phyloP scores from a whole-genome alignment of 2,797 vertebrate species.

The Geotria australis region DNA sequence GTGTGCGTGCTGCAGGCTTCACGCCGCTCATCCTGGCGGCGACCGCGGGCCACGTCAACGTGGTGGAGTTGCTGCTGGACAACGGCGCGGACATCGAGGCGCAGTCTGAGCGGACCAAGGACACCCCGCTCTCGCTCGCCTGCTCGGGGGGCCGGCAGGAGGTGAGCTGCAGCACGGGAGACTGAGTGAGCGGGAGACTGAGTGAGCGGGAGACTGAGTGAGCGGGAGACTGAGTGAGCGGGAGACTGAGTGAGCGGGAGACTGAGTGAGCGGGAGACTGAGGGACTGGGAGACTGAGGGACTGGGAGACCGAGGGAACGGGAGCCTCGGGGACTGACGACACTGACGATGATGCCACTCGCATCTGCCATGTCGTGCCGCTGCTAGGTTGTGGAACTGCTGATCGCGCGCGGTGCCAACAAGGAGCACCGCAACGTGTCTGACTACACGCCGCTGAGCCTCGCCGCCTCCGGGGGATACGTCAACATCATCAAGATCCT shows the following conservation, averaged over 20 bases:
- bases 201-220: too few relatives aligned
- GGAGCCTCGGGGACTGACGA: too few relatives aligned
- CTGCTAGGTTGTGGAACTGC: constrained; percentile 62
- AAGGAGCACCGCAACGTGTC: constrained; percentile 97
- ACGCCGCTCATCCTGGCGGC: constrained; percentile 91
- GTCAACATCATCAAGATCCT: constrained; percentile 99
- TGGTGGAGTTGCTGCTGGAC: constrained; percentile 88
- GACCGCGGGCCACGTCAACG: constrained; percentile 89
- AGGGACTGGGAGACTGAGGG: too few relatives aligned
- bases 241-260: too few relatives aligned
- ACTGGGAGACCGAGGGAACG: too few relatives aligned
- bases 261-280: too few relatives aligned
- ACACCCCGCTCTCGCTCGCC: constrained; percentile 81
- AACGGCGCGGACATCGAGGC: constrained; percentile 97
- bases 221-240: too few relatives aligned
- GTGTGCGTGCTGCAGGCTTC: constrained; percentile 29
- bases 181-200: not conserved
- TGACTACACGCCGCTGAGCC: constrained; percentile 85
- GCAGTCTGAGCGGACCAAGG: constrained; percentile 96
- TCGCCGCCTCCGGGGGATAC: constrained; percentile 90
- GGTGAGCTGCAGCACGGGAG: constrained; percentile 22
- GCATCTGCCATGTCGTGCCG: too few relatives aligned
- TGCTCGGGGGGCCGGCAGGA: constrained; percentile 92
- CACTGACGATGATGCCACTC: too few relatives aligned
- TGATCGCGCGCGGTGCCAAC: constrained; percentile 81